phyloP scores from a whole-genome alignment of 2,888 invertebrate species.

The Plebejus melissa region DNA sequence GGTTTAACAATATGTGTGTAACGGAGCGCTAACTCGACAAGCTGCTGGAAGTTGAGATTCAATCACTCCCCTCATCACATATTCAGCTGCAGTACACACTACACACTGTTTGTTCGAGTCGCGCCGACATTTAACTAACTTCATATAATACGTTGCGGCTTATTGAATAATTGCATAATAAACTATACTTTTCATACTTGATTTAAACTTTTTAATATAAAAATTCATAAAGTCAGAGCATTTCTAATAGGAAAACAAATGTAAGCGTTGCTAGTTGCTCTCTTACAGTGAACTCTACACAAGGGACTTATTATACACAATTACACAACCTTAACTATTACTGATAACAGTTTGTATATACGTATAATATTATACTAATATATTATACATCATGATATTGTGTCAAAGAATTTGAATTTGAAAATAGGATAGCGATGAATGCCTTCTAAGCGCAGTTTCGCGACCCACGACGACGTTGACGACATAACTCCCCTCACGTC shows the following conservation, averaged over 20 bases:
- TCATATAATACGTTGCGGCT: neutral
- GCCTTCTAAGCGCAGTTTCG: neutral
- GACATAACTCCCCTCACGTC: neutral
- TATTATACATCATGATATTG: neutral
- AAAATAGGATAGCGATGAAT: neutral
- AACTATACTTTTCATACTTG: too few relatives aligned
- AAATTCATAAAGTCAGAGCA: too few relatives aligned
- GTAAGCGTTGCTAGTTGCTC: too few relatives aligned
- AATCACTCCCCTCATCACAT: conserved; percentile 6
- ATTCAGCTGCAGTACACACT: neutral
- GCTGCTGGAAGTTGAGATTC: conserved; percentile 6
- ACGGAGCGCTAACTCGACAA: neutral
- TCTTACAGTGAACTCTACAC: too few relatives aligned
- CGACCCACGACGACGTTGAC: neutral
- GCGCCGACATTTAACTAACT: neutral
- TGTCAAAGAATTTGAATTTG: neutral
- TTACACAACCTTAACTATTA: too few relatives aligned
- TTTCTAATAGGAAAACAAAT: too few relatives aligned
- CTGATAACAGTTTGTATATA: too few relatives aligned
- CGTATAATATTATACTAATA: too few relatives aligned
- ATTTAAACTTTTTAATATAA: too few relatives aligned
- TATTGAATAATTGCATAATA: neutral
- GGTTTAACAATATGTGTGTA: neutral
- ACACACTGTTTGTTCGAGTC: neutral
- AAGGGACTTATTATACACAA: too few relatives aligned